These are phyloP conservation scores for Kryptolebias marmoratus DNA, from an alignment of 2,113 vertebrate genomes.

Conservation along the genomic window DNA sequence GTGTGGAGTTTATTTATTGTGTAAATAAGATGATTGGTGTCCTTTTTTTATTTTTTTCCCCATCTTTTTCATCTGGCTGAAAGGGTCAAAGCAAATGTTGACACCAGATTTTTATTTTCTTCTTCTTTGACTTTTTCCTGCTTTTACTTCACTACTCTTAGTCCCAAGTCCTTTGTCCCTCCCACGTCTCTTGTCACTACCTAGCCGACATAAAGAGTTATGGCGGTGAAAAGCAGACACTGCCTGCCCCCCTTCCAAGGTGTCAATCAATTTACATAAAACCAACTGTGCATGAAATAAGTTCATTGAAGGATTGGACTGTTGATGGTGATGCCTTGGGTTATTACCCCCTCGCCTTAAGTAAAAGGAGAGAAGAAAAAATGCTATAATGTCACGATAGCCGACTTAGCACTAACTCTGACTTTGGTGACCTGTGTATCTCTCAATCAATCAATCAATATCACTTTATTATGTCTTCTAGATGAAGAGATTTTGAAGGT, in stretches of 20 bases:
- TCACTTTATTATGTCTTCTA: slow-evolving; percentile 62
- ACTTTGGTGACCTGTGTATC: slow-evolving; percentile 70
- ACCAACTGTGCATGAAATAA: slow-evolving; percentile 93
- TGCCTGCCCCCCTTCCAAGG: slow-evolving; percentile 72
- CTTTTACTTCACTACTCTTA: slow-evolving; percentile 14
- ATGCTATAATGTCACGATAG: slow-evolving; percentile 71
- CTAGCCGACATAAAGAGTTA: slow-evolving; percentile 83
- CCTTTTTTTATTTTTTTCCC: slow-evolving; percentile 68
- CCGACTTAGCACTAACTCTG: slow-evolving; percentile 74
- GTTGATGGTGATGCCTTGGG: slow-evolving; percentile 71
- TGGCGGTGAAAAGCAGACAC: slow-evolving; percentile 83
- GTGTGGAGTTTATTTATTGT: slow-evolving; percentile 91
- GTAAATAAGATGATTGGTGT: slow-evolving; percentile 91
- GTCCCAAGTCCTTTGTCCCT: slow-evolving; percentile 51
- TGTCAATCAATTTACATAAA: slow-evolving; percentile 93
- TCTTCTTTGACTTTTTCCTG: background rate
- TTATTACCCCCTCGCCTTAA: slow-evolving; percentile 73
- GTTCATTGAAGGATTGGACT: slow-evolving; percentile 79
- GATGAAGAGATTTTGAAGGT: slow-evolving; percentile 42
- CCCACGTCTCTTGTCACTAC: slow-evolving; percentile 40
- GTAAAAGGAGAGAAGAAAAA: slow-evolving; percentile 64
- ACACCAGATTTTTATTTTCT: background rate
- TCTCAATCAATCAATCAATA: slow-evolving; percentile 75
- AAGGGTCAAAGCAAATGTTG: slow-evolving; percentile 22
- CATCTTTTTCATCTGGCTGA: slow-evolving; percentile 48